These are phyloP conservation scores for Ivindomyrus marchei DNA, from an alignment of 2,113 vertebrate species.

Conservation along the genomic window DNA sequence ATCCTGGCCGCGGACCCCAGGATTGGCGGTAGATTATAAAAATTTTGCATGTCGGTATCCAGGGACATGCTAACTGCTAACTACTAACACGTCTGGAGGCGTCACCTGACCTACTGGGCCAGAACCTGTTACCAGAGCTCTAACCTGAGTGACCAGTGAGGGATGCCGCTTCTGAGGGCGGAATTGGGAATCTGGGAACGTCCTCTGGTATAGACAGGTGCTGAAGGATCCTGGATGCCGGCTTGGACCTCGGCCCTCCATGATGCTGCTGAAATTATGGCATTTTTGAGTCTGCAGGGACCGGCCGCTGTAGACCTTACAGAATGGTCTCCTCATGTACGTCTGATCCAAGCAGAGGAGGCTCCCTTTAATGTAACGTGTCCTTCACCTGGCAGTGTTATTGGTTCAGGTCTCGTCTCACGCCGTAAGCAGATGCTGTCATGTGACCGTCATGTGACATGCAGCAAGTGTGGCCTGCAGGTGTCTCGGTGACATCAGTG, in stretches of 20 bases:
- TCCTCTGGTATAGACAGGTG: neutral
- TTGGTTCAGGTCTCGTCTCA: neutral
- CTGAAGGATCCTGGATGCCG: neutral
- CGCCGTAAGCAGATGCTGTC: neutral
- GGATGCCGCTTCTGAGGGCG: neutral
- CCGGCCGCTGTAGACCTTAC: neutral
- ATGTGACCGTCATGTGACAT: neutral
- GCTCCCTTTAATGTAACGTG: neutral
- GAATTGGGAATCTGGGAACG: neutral
- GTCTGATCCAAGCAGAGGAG: neutral
- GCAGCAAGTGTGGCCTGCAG: neutral
- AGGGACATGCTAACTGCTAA: neutral
- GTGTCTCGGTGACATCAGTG: conserved; percentile 12
- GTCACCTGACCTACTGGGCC: neutral
- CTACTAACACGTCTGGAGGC: neutral
- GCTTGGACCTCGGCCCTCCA: neutral
- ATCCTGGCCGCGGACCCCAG: neutral
- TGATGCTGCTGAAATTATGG: neutral
- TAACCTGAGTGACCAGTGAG: neutral
- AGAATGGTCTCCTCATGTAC: neutral
- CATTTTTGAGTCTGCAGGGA: neutral
- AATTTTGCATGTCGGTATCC: neutral
- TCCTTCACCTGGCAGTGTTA: neutral
- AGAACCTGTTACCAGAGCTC: neutral
- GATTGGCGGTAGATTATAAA: neutral